phyloP scores from a whole-genome alignment of 2,113 vertebrate genomes.

The Anguilla rostrata region DNA sequence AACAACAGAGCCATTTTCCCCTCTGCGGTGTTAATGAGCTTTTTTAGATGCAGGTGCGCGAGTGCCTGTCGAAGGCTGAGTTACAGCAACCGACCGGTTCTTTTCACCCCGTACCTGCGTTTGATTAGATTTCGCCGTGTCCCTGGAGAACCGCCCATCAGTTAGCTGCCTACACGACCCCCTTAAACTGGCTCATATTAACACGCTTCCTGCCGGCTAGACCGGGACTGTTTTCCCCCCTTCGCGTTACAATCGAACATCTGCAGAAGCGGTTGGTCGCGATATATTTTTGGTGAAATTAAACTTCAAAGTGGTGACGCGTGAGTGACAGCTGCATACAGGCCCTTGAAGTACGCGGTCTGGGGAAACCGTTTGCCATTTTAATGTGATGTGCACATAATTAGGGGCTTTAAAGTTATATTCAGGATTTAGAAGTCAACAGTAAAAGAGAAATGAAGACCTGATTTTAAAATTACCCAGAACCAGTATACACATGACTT shows the following conservation, averaged over 20 bases:
- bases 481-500: neutral
- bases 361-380: neutral
- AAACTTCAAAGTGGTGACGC: slow-evolving; percentile 27
- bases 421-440: neutral
- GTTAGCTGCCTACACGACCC: neutral
- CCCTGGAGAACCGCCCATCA: neutral
- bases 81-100: neutral
- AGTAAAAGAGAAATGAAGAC: neutral
- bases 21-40: neutral
- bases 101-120: slow-evolving; percentile 1
- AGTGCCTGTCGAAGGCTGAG: neutral
- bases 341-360: neutral
- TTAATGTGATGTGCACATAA: slow-evolving; percentile 11
- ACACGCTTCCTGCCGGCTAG: slow-evolving; percentile 32
- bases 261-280: slow-evolving; percentile 36
- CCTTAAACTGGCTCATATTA: slow-evolving; percentile 15
- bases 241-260: slow-evolving; percentile 30
- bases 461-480: neutral
- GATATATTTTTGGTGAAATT: slow-evolving; percentile 27
- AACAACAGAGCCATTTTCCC: neutral
- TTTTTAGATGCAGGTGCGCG: slow-evolving; percentile 13
- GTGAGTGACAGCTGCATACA: neutral
- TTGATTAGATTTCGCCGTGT: slow-evolving; percentile 6
- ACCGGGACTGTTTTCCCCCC: slow-evolving; percentile 16
- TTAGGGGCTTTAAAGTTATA: slow-evolving; percentile 17